Evolutionary conservation across 2,888 invertebrate species (phyloP).

Genomic region (Macrophya alboannulata): DNA sequence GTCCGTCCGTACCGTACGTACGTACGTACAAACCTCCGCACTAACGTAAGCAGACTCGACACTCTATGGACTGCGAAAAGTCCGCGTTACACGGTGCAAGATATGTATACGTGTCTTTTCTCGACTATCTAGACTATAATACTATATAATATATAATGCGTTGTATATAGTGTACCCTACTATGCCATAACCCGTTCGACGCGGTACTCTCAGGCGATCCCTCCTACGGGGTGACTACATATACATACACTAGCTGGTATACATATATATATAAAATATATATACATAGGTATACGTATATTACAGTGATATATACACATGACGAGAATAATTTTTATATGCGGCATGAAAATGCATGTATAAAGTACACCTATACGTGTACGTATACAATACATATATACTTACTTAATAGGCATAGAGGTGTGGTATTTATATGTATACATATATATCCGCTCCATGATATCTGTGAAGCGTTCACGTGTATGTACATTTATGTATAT

Average conservation of each 20-base stretch:
- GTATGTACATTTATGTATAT: not conserved
- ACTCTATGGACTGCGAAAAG: slow-evolving; percentile 10
- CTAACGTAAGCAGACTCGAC: not conserved
- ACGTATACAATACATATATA: not conserved
- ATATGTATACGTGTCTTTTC: not conserved
- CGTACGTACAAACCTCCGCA: slow-evolving; percentile 68
- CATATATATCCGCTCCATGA: not conserved
- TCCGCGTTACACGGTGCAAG: slow-evolving; percentile 25
- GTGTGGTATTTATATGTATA: not conserved
- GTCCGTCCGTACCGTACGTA: slow-evolving; percentile 80
- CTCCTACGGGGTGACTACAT: not conserved
- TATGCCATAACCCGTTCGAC: slow-evolving; percentile 20
- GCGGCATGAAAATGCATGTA: slow-evolving; percentile 22
- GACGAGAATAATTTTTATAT: not conserved
- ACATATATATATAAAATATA: not conserved
- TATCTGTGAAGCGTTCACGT: slow-evolving; percentile 18
- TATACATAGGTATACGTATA: not conserved
- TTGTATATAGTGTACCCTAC: not conserved
- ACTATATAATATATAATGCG: not conserved
- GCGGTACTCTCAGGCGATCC: not conserved
- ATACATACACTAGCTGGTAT: not conserved
- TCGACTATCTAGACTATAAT: not conserved
- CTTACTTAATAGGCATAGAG: not conserved
- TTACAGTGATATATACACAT: not conserved
- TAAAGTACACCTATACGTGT: not conserved